Evolutionary conservation across 2,888 invertebrate genomes (phyloP).

Genomic region (Oscheius onirici): DNA sequence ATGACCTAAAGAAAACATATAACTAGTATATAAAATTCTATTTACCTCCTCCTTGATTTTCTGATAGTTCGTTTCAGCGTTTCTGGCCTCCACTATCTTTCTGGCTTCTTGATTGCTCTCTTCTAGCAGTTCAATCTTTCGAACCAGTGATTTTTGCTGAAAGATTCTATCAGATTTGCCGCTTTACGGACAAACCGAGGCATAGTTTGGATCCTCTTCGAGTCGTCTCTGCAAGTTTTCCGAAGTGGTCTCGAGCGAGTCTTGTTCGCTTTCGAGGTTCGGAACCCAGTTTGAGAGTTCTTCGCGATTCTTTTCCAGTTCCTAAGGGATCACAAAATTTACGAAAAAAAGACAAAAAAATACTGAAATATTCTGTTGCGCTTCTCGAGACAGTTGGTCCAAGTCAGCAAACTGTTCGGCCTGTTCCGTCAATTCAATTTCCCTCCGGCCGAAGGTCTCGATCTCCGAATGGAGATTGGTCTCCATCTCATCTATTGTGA

Average conservation of each 20-base stretch:
- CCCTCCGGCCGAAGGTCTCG: slow-evolving; percentile 31
- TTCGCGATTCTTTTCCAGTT: slow-evolving; percentile 39
- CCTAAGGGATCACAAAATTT: slow-evolving; percentile 26
- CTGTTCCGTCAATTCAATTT: slow-evolving; percentile 31
- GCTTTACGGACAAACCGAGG: slow-evolving; percentile 22
- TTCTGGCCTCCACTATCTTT: slow-evolving; percentile 35
- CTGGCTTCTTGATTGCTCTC: slow-evolving; percentile 39
- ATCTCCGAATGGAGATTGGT: slow-evolving; percentile 36
- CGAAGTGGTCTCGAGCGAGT: slow-evolving; percentile 33
- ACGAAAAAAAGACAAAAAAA: not conserved
- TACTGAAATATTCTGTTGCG: slow-evolving; percentile 10
- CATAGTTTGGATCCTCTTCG: slow-evolving; percentile 40
- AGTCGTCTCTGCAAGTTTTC: slow-evolving; percentile 33
- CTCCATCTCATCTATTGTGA: slow-evolving; percentile 58
- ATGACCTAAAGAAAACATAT: slow-evolving; percentile 1
- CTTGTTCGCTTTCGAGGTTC: slow-evolving; percentile 37
- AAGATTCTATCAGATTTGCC: too few relatives aligned
- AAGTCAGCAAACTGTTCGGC: slow-evolving; percentile 34
- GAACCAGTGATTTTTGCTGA: slow-evolving; percentile 33
- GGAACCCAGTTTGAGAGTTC: slow-evolving; percentile 36
- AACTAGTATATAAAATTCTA: not conserved
- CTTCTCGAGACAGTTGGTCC: slow-evolving; percentile 36
- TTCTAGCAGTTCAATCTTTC: slow-evolving; percentile 37
- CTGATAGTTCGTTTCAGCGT: slow-evolving; percentile 51
- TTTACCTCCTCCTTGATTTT: slow-evolving; percentile 50